Conservation (phyloP, 2,113 vertebrate genomes). For the Capreolus pygargus region DNA sequence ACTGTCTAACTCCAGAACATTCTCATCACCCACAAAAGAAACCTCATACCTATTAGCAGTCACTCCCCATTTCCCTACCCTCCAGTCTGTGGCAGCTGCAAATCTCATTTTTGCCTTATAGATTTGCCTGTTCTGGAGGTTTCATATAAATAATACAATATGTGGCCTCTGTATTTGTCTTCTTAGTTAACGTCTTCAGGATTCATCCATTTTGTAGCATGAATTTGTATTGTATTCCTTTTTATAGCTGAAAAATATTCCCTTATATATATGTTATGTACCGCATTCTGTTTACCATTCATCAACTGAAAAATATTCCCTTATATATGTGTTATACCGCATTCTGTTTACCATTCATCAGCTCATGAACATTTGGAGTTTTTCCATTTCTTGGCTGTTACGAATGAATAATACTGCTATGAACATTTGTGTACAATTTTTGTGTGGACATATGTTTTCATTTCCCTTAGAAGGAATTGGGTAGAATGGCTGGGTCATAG, state of each 20-base stretch:
- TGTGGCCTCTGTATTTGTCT: not conserved
- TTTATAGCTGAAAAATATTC: not conserved
- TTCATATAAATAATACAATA: not conserved
- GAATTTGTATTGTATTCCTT: not conserved
- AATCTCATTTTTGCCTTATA: not conserved
- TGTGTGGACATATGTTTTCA: not conserved
- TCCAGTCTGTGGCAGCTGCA: not conserved
- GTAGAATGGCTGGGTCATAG: not conserved
- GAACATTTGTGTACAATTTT: not conserved
- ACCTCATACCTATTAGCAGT: not conserved
- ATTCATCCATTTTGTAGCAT: not conserved
- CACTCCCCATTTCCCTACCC: not conserved
- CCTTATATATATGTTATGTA: not conserved
- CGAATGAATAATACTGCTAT: not conserved
- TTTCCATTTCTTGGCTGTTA: not conserved
- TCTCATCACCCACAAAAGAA: not conserved
- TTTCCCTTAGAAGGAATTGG: not conserved
- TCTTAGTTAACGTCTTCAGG: not conserved
- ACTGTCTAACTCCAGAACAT: not conserved
- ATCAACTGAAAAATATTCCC: not conserved
- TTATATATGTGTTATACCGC: not conserved
- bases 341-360: not conserved
- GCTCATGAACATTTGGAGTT: not conserved
- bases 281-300: not conserved
- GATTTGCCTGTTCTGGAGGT: not conserved